These are phyloP conservation scores for Caenorhabditis sp. DNA, from an alignment of 2,888 invertebrate species.

Conservation along the genomic window DNA sequence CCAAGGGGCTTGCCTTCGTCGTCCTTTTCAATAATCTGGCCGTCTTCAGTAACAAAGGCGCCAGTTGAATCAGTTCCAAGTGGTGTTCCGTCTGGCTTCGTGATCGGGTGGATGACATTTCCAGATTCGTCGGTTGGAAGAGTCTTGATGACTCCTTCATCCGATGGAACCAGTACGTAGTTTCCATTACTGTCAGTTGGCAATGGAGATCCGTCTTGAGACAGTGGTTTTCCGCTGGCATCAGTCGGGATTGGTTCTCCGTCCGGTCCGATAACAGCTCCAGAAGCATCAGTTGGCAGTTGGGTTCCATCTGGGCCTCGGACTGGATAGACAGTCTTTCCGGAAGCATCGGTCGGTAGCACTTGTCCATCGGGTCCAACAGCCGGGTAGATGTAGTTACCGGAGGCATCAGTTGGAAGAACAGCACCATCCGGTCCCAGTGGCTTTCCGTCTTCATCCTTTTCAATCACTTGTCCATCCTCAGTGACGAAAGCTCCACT, in stretches of 20 bases:
- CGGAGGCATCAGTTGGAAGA: constrained; percentile 56
- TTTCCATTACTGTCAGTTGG: constrained; percentile 55
- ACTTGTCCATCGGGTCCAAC: no score
- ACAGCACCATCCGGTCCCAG: constrained; percentile 56
- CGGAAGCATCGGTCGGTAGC: no score
- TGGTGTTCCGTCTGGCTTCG: constrained; percentile 45
- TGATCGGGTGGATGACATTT: constrained; percentile 59
- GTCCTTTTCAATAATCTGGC: constrained; percentile 31
- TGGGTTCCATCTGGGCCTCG: constrained; percentile 28
- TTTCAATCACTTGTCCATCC: constrained; percentile 46
- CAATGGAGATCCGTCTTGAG: constrained; percentile 57
- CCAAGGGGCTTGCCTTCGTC: constrained; percentile 41
- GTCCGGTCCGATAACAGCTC: constrained; percentile 57
- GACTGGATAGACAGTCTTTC: no score
- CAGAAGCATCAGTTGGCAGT: constrained; percentile 61
- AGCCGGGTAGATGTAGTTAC: constrained; percentile 41
- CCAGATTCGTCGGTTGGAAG: constrained; percentile 61
- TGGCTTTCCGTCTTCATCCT: constrained; percentile 46
- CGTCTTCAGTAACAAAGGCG: constrained; percentile 26
- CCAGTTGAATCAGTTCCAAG: constrained; percentile 34
- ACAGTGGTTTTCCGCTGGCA: constrained; percentile 48
- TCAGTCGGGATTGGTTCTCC: constrained; percentile 54
- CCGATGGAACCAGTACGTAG: constrained; percentile 51
- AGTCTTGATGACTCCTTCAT: constrained; percentile 26
- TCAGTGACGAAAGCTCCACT: constrained; percentile 36